phyloP scores from a whole-genome alignment of 2,113 vertebrate species.

The Lycocorax pyrrhopterus region DNA sequence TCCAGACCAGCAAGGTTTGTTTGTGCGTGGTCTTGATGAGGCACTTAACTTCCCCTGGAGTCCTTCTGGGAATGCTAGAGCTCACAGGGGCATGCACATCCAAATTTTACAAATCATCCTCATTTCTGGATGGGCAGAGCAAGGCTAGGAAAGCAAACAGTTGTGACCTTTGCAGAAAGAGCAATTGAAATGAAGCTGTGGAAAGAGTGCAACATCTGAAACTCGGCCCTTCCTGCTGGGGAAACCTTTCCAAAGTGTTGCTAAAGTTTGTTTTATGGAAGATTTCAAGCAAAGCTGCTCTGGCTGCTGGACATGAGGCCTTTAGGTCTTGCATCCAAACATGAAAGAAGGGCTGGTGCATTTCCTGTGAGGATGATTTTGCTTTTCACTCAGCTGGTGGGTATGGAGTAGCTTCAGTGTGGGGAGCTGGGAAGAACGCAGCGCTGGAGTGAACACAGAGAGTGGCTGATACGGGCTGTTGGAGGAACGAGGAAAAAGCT shows the following conservation, averaged over 20 bases:
- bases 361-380: not conserved
- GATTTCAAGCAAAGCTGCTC: not conserved
- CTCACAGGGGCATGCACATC: not conserved
- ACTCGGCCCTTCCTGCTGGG: not conserved
- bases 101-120: not conserved
- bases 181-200: not conserved
- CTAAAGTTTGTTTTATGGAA: not conserved
- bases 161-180: slow-evolving; percentile 9
- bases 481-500: not conserved
- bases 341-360: not conserved
- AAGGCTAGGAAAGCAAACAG: not conserved
- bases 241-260: not conserved
- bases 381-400: not conserved
- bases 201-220: not conserved
- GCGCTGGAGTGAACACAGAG: not conserved
- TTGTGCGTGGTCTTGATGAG: not conserved
- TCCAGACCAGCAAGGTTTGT: not conserved
- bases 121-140: not conserved
- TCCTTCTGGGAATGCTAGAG: not conserved
- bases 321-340: not conserved
- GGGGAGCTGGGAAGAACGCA: not conserved
- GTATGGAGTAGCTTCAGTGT: not conserved
- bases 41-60: not conserved
- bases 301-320: not conserved
- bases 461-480: accelerated